These are phyloP conservation scores for Rotaria sp. DNA, from an alignment of 2,888 invertebrate species.

Conservation along the genomic window DNA sequence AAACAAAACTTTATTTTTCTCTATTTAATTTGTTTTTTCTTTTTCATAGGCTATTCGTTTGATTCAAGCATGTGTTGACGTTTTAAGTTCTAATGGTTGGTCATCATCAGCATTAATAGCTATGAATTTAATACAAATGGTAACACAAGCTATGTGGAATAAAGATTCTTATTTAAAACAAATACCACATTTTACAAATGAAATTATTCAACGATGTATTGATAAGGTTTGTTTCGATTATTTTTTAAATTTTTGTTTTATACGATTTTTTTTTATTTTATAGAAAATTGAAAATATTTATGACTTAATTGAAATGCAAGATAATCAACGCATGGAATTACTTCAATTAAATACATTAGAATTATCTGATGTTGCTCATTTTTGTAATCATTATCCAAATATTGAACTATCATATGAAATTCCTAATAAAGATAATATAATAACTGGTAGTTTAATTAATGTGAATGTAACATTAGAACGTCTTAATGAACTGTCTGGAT, in stretches of 20 bases:
- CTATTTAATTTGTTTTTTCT: not conserved
- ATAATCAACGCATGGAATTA: slow-evolving; percentile 69
- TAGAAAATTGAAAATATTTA: slow-evolving; percentile 78
- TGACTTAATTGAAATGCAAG: slow-evolving; percentile 89
- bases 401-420: slow-evolving; percentile 90
- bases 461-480: slow-evolving; percentile 84
- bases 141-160: slow-evolving; percentile 98
- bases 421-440: slow-evolving; percentile 53
- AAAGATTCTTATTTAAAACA: slow-evolving; percentile 95
- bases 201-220: slow-evolving; percentile 78
- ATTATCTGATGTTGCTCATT: slow-evolving; percentile 93
- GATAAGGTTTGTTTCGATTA: slow-evolving; percentile 61
- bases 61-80: slow-evolving; percentile 74
- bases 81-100: slow-evolving; percentile 91
- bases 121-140: slow-evolving; percentile 99
- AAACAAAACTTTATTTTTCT: too few relatives aligned
- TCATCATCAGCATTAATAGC: slow-evolving; percentile 92
- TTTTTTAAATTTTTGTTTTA: not conserved
- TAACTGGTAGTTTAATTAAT: slow-evolving; percentile 65
- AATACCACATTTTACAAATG: slow-evolving; percentile 82
- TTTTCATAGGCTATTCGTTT: slow-evolving; percentile 43
- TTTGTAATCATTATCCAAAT: slow-evolving; percentile 97
- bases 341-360: slow-evolving; percentile 65
- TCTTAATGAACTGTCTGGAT: slow-evolving; percentile 90
- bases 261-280: slow-evolving; percentile 15